Evolutionary conservation across 2,797 vertebrate genomes (phyloP).

Genomic region (Pangasius djambal): DNA sequence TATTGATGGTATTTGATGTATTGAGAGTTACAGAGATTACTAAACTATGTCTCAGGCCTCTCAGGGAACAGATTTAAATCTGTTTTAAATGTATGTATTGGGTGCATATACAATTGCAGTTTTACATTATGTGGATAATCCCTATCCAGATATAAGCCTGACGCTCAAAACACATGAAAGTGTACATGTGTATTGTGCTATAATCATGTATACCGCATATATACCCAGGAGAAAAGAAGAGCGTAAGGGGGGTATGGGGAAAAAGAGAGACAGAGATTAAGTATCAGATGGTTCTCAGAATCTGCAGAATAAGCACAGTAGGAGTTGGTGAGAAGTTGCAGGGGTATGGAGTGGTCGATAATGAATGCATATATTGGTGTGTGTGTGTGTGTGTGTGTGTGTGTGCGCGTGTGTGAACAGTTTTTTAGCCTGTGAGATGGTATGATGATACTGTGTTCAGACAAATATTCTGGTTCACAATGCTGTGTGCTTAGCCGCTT

Average conservation of each 20-base stretch:
- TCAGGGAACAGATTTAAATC: neutral
- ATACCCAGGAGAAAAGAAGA: neutral
- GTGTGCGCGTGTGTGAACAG: neutral
- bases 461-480: slow-evolving; percentile 44
- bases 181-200: neutral
- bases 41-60: neutral
- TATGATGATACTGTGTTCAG: neutral
- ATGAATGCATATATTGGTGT: slow-evolving; percentile 45
- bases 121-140: neutral
- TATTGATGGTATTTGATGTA: neutral
- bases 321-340: slow-evolving; percentile 58
- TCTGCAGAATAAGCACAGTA: slow-evolving; percentile 65
- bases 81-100: neutral
- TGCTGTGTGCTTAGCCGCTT: slow-evolving; percentile 31
- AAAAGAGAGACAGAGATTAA: slow-evolving; percentile 53
- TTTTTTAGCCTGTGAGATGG: neutral
- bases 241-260: neutral
- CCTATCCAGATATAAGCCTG: neutral
- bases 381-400: slow-evolving; percentile 19
- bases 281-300: slow-evolving; percentile 68
- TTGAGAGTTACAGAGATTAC: neutral
- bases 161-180: neutral
- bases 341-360: slow-evolving; percentile 58
- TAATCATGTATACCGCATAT: neutral
- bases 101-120: neutral